phyloP scores from a whole-genome alignment of 2,113 vertebrate genomes.

The Hoplias malabaricus region DNA sequence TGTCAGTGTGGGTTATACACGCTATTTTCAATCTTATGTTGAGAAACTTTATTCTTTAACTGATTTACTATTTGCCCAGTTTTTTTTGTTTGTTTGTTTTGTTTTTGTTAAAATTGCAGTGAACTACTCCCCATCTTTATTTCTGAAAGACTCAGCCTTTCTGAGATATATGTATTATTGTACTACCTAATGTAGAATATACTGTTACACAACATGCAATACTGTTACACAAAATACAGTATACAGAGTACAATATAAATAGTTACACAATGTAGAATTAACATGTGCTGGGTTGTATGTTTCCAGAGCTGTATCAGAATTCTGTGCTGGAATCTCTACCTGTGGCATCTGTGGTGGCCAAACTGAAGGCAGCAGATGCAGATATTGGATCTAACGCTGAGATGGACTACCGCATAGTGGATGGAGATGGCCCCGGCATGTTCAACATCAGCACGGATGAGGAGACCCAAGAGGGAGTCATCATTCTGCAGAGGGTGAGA shows the following conservation, averaged over 20 bases:
- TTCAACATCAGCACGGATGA: slow-evolving; percentile 92
- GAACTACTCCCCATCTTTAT: too few relatives aligned
- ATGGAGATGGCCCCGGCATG: slow-evolving; percentile 83
- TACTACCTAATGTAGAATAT: neutral
- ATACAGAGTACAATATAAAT: neutral
- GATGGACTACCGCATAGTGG: slow-evolving; percentile 95
- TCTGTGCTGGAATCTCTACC: slow-evolving; percentile 88
- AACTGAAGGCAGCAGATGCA: slow-evolving; percentile 89
- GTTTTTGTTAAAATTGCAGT: too few relatives aligned
- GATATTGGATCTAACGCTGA: slow-evolving; percentile 89
- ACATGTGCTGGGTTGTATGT: slow-evolving; percentile 53
- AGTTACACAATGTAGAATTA: neutral
- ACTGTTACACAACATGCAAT: too few relatives aligned
- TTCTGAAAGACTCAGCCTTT: too few relatives aligned
- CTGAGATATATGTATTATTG: too few relatives aligned
- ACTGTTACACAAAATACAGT: too few relatives aligned
- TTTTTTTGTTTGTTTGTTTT: too few relatives aligned
- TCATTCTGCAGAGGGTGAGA: slow-evolving; percentile 87
- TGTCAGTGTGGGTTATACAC: too few relatives aligned
- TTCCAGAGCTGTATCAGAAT: slow-evolving; percentile 87
- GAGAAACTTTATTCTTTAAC: too few relatives aligned
- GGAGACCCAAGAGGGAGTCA: slow-evolving; percentile 89
- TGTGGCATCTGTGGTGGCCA: slow-evolving; percentile 85
- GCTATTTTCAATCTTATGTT: too few relatives aligned
- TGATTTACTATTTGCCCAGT: too few relatives aligned